These are phyloP conservation scores for Cartodere bifasciata DNA, from an alignment of 2,888 invertebrate genomes.

Conservation along the genomic window DNA sequence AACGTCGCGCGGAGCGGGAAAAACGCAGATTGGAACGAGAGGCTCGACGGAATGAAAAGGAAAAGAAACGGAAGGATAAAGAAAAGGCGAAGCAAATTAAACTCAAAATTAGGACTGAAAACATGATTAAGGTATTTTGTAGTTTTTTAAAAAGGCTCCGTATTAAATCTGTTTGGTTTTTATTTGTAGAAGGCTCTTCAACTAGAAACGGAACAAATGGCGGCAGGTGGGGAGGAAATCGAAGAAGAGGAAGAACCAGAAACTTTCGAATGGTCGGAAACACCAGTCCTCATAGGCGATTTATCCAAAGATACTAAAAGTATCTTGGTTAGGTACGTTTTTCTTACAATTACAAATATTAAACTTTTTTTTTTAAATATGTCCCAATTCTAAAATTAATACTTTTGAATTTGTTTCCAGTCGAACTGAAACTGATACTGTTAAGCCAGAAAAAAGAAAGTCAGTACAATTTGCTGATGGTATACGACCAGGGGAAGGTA, in stretches of 20 bases:
- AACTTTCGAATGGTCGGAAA: conserved; percentile 26
- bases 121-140: conserved; percentile 32
- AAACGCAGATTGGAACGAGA: conserved; percentile 30
- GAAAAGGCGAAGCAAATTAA: conserved; percentile 30
- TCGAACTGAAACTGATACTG: conserved; percentile 1
- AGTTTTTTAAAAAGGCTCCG: no score
- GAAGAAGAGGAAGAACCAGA: conserved; percentile 14
- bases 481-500: conserved; percentile 45
- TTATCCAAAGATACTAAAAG: conserved; percentile 30
- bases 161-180: conserved; percentile 1
- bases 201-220: conserved; percentile 19
- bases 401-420: no score
- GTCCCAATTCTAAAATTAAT: no score
- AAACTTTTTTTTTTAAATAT: background rate
- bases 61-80: conserved; percentile 29
- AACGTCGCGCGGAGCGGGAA: conserved; percentile 30
- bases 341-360: background rate
- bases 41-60: conserved; percentile 30
- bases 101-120: conserved; percentile 31
- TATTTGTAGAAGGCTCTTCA: conserved; percentile 23
- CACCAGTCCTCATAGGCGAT: conserved; percentile 23
- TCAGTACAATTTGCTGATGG: conserved; percentile 50
- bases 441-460: conserved; percentile 25
- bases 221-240: conserved; percentile 17
- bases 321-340: conserved; percentile 34